Evolutionary conservation across 2,888 invertebrate species (phyloP).

Genomic region (Glaucopsyche alexis): DNA sequence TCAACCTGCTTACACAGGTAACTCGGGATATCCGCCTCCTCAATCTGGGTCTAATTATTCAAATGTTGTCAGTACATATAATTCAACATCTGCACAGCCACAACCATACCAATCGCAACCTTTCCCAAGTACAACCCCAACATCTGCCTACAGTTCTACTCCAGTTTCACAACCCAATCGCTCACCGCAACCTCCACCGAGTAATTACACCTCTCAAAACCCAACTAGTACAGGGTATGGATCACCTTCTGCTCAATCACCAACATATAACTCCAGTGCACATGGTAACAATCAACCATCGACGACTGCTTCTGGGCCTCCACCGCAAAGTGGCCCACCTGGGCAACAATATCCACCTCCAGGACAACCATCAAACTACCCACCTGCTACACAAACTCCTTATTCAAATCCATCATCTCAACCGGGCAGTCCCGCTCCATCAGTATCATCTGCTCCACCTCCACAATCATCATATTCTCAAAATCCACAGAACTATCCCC

Average conservation of each 20-base stretch:
- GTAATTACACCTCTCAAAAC: constrained; percentile 80
- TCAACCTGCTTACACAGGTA: constrained; percentile 71
- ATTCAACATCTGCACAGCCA: constrained; percentile 70
- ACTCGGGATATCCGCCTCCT: constrained; percentile 70
- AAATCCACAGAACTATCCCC: constrained; percentile 73
- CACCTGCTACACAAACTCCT: constrained; percentile 80
- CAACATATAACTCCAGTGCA: constrained; percentile 82
- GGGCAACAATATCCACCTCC: constrained; percentile 83
- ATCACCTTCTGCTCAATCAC: constrained; percentile 83
- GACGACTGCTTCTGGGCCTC: constrained; percentile 71
- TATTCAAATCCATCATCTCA: constrained; percentile 78
- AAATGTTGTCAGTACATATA: constrained; percentile 72
- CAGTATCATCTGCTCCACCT: constrained; percentile 78
- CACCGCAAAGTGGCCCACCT: constrained; percentile 76
- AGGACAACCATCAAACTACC: constrained; percentile 83
- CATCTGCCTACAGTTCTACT: constrained; percentile 78
- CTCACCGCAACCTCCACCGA: constrained; percentile 79
- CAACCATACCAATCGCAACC: constrained; percentile 75
- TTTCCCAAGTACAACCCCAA: constrained; percentile 72
- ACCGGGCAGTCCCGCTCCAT: constrained; percentile 75
- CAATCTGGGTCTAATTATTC: constrained; percentile 70
- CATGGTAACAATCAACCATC: constrained; percentile 75
- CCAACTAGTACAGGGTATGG: constrained; percentile 80
- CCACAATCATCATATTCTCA: constrained; percentile 79
- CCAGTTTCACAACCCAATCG: constrained; percentile 74